Evolutionary conservation across 2,888 invertebrate genomes (phyloP).

Genomic region (Ormia ochracea): DNA sequence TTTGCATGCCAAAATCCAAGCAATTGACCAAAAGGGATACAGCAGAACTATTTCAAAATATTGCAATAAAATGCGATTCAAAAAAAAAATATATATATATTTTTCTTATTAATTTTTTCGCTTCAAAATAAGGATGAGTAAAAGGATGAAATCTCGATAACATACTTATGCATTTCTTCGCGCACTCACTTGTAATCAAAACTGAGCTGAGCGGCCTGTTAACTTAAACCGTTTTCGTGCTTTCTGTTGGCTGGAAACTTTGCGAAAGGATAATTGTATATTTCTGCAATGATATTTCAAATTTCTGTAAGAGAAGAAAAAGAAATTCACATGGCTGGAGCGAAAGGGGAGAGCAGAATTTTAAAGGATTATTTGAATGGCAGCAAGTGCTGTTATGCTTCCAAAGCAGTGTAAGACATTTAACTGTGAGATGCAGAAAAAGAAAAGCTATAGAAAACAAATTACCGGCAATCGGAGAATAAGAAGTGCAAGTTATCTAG

Average conservation of each 20-base stretch:
- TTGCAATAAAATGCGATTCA: background rate
- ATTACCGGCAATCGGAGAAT: too few relatives aligned
- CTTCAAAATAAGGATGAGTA: background rate
- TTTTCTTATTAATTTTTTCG: background rate
- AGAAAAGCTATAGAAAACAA: background rate
- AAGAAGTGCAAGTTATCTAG: too few relatives aligned
- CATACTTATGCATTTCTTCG: slow-evolving; percentile 3
- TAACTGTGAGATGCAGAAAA: background rate
- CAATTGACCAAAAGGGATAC: slow-evolving; percentile 32
- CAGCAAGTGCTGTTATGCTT: background rate
- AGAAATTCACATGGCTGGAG: background rate
- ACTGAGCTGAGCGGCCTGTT: background rate
- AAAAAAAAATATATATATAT: background rate
- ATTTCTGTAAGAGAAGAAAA: background rate
- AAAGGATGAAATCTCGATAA: background rate
- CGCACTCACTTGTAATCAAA: slow-evolving; percentile 16
- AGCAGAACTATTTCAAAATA: slow-evolving; percentile 6
- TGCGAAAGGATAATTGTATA: background rate
- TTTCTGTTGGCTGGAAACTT: background rate
- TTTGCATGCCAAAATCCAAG: slow-evolving; percentile 16
- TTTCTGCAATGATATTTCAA: slow-evolving; percentile 3
- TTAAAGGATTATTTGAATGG: background rate
- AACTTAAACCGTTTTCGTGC: background rate
- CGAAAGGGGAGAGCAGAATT: background rate
- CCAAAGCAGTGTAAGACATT: background rate